Conservation (phyloP, 2,113 vertebrate species). For the Psilopogon haemacephalus region DNA sequence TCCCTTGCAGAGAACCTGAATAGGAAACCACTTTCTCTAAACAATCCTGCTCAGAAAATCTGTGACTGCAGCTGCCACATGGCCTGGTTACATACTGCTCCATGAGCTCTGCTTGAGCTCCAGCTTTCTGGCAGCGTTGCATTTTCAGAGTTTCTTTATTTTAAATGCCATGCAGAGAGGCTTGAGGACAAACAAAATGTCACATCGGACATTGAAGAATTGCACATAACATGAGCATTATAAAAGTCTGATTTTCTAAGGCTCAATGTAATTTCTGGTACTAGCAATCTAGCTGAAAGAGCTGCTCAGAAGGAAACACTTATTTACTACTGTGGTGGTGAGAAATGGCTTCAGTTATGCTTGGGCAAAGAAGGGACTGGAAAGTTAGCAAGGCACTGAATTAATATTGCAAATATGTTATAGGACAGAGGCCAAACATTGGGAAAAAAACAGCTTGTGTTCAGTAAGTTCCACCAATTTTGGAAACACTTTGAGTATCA, state of each 20-base stretch:
- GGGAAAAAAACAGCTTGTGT: background rate
- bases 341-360: background rate
- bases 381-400: background rate
- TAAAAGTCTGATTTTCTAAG: background rate
- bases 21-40: background rate
- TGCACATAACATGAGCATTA: background rate
- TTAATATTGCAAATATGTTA: background rate
- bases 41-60: background rate
- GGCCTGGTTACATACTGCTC: background rate
- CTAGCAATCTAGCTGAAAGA: background rate
- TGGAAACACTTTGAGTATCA: background rate
- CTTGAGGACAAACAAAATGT: background rate
- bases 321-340: background rate
- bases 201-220: background rate
- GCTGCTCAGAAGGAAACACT: background rate
- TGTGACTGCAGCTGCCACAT: background rate
- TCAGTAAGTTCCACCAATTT: background rate
- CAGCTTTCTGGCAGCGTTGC: background rate
- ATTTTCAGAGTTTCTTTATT: background rate
- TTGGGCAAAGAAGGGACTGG: background rate
- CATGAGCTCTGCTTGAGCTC: background rate
- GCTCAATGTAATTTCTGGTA: background rate
- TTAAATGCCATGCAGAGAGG: background rate
- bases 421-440: background rate
- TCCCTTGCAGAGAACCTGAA: background rate